Evolutionary conservation across 2,888 invertebrate species (phyloP), one percentile per base, ranked within the genome.

Genomic region (Trisateles emortualis): DNA sequence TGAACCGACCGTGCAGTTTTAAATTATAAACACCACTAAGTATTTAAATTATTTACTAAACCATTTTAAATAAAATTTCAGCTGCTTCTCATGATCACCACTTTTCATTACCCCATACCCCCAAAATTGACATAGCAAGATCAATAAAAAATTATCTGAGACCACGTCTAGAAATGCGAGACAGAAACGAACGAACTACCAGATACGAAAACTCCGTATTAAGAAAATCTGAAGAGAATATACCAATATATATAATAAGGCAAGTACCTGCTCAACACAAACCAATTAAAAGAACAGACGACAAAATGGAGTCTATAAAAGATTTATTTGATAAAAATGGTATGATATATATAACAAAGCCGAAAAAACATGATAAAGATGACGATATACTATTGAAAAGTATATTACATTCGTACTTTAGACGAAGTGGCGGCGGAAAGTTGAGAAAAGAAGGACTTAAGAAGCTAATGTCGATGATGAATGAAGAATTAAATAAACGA

Each of bases 311-410:
- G 10, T 6, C 10, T 0, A 14, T 50, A 14, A 42, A 14, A 43
- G 8, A 43, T 3, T 10, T 51, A 11, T 51, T 51, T n/a, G 44
- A 51, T 16, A 14, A 44, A 10, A 44, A 51, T 16, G 43, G 50
- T 6, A 51, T 51, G 50, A 1, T 44, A 0, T 51, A 24, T 38
- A 22, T 51, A 8, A 44, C 38, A 0, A 9, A 14, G 16, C 24
- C 38, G 3, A 36, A 41, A 13, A 10, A 26, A 6, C n/a, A 10
- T 30, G 11, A 19, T 19, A 9, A 33, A 6, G 9, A 33, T 39
- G n/a, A 46, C 13, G 19, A 46, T 19, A 24, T 29, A 4, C 29
- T 38, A 22, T 11, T 32, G 14, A 32, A 30, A 10, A 11, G 10
- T 1, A 22, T 32, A 6, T 14, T n/a, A n/a, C 29, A 39, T 22